Evolutionary conservation across 1,140 invertebrate genomes (phyloP), one percentile per base, ranked within the genome.

Genomic region (Drosophila ironensis): DNA sequence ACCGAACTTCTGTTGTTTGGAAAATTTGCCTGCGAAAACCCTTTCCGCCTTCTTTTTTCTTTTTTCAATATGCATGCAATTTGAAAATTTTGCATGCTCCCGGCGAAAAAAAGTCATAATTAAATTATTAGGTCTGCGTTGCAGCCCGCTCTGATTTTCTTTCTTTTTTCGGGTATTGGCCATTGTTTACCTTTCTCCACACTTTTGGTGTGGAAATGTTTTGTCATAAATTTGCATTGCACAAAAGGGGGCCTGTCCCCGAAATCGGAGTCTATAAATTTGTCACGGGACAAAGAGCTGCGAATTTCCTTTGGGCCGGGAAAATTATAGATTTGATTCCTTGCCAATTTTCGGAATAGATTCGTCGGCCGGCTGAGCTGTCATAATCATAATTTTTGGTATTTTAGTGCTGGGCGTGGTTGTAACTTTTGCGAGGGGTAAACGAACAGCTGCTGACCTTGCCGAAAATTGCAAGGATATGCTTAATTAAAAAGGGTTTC

Each of bases 151-250:
- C 68, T 16, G 22, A 50, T 59, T 38, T 57, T 50, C 27, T 25
- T 20, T 8, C 5, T 41, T 28, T 40, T 16, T 48, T 48, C 19
- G 30, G 28, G 40, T 28, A 35, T 47, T 46, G 59, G 8, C 54
- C 59, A 59, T 84, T 84, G 80, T 84, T 86, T 84, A 74, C 80
- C 64, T 84, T 84, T 84, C 59, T 56, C 53, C 74, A 78, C 68
- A 50, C 27, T 64, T 20, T 50, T 22, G 28, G 40, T 51, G 25
- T 64, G 48, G 37, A 70, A 61, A 80, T 84, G 80, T 84, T 84
- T 86, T 84, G 78, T 84, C 78, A 84, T 84, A 84, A 84, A 84
- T 84, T 84, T 84, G 74, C 80, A 84, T 86, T 22, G 14, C 71
- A 86, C 80, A 86, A 80, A 63, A n/a, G 73, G 30, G 40, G 53